These are phyloP conservation scores for Bufo bufo DNA, from an alignment of 2,113 vertebrate species.

Conservation along the genomic window DNA sequence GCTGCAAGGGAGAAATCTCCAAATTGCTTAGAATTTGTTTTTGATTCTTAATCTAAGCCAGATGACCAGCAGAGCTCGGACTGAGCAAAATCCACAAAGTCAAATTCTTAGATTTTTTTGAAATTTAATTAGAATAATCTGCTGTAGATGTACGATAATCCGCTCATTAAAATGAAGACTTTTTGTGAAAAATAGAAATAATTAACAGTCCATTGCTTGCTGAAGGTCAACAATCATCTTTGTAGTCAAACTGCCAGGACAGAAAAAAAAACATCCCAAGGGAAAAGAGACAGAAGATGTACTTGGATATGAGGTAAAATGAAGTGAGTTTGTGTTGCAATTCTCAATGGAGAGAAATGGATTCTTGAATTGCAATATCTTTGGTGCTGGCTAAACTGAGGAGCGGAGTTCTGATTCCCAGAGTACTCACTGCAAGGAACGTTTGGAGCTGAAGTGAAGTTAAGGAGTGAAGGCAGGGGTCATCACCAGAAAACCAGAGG, in stretches of 20 bases:
- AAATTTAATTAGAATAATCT: neutral
- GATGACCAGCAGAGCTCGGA: neutral
- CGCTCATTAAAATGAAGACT: neutral
- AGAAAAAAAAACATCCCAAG: neutral
- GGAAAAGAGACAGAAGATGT: neutral
- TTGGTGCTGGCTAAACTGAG: no score
- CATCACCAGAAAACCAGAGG: no score
- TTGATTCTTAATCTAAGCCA: neutral
- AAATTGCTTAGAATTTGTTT: neutral
- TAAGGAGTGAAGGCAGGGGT: no score
- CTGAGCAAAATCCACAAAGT: neutral
- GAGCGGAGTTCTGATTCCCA: no score
- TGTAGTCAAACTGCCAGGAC: neutral
- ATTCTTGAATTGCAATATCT: no score
- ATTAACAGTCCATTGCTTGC: neutral
- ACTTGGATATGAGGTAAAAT: neutral
- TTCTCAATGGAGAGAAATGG: no score
- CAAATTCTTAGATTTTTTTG: neutral
- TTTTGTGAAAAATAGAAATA: neutral
- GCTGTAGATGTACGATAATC: neutral
- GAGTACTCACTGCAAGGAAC: no score
- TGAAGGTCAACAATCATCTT: neutral
- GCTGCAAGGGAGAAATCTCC: neutral
- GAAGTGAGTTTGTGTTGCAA: no score
- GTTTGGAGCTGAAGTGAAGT: no score